A percentile compares a stretch with the other conserved stretches of the same genome.
phyloP scores from a whole-genome alignment of 2,113 vertebrate genomes.

The Tragelaphus strepsiceros region DNA sequence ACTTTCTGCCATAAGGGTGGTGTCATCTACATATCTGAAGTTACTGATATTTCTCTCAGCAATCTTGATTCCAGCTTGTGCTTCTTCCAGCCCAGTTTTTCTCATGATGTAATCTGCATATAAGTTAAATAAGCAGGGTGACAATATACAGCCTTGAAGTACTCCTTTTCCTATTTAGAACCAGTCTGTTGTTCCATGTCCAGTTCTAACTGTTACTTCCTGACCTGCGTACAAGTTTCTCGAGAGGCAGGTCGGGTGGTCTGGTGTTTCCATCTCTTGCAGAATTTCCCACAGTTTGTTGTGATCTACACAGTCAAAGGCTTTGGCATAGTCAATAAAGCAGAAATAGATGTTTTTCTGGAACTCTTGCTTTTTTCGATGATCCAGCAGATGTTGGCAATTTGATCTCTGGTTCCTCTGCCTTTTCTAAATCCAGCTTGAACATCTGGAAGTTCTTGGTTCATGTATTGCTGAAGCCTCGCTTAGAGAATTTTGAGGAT shows the following conservation, averaged over 20 bases:
- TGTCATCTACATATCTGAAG: neutral
- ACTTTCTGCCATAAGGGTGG: neutral
- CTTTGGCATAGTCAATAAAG: no score
- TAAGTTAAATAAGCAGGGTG: neutral
- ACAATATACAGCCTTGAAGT: neutral
- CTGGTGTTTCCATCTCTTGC: neutral
- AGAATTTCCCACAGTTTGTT: neutral
- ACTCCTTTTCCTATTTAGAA: neutral
- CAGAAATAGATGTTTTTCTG: no score
- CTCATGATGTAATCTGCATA: neutral
- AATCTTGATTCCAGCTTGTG: neutral
- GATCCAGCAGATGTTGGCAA: no score
- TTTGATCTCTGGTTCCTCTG: no score
- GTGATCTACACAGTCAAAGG: neutral
- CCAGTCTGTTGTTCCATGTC: neutral
- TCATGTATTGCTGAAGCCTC: neutral
- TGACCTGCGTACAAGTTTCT: neutral
- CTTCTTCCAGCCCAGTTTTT: neutral
- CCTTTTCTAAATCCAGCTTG: neutral
- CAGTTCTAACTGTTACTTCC: neutral
- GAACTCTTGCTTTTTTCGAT: no score
- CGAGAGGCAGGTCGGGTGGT: neutral
- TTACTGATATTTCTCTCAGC: neutral
- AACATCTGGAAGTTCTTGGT: fast-evolving
- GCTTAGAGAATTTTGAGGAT: neutral